phyloP scores from a whole-genome alignment of 2,888 invertebrate species.

The Proisotoma minuta region DNA sequence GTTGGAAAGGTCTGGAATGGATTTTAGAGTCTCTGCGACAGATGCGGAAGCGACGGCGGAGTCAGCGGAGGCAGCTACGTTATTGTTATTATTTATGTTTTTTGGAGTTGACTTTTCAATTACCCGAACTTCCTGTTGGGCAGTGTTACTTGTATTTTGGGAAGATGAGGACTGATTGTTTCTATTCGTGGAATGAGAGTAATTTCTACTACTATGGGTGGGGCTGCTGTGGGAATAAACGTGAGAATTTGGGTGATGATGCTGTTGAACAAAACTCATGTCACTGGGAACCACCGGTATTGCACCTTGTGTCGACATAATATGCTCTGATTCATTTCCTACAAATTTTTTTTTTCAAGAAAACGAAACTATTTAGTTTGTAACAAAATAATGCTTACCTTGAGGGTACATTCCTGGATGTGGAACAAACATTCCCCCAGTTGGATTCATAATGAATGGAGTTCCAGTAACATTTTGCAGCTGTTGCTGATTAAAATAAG shows the following conservation, averaged over 20 bases:
- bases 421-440: conserved; percentile 15
- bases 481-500: conserved; percentile 35
- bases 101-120: not conserved
- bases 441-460: conserved; percentile 39
- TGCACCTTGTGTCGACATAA: conserved; percentile 23
- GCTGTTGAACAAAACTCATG: conserved; percentile 39
- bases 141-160: not conserved
- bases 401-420: conserved; percentile 25
- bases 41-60: not conserved
- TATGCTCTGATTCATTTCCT: conserved; percentile 34
- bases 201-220: not conserved
- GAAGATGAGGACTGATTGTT: conserved; percentile 8
- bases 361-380: not conserved
- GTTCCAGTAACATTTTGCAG: conserved; percentile 43
- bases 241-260: conserved; percentile 18
- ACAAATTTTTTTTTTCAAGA: no score
- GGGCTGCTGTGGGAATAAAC: conserved; percentile 2
- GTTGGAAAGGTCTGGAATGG: not conserved
- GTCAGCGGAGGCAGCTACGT: not conserved
- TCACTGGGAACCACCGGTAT: conserved; percentile 29
- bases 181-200: conserved; percentile 21
- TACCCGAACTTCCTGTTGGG: not conserved
- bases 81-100: not conserved
- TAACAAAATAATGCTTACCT: conserved; percentile 7
- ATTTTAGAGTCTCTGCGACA: not conserved